Conservation (phyloP, 2,888 invertebrate species). For the Andricus curvator region DNA sequence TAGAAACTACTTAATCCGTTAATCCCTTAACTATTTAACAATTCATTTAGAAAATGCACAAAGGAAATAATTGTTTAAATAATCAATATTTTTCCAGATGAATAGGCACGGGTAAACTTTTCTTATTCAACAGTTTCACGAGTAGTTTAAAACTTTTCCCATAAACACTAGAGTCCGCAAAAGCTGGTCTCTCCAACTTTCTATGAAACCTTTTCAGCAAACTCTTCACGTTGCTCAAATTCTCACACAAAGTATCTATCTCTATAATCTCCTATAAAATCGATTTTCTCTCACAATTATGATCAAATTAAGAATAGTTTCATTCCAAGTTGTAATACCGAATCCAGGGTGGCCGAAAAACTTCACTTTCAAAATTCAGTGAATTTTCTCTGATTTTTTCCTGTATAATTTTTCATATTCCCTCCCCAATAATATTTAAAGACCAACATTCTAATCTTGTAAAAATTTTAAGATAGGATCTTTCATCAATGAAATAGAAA, state of each 20-base stretch:
- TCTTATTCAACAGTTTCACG: slow-evolving; percentile 32
- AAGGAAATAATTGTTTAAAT: neutral
- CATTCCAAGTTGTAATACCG: neutral
- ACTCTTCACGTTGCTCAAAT: slow-evolving; percentile 32
- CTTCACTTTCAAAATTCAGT: too few species aligned
- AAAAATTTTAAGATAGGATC: too few species aligned
- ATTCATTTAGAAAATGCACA: neutral
- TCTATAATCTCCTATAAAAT: slow-evolving; percentile 10
- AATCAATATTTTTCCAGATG: slow-evolving; percentile 14
- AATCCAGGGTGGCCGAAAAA: too few species aligned
- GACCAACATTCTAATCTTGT: too few species aligned
- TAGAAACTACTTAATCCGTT: neutral
- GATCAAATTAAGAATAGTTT: neutral
- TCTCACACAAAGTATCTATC: slow-evolving; percentile 19
- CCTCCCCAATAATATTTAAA: too few species aligned
- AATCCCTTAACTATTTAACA: neutral
- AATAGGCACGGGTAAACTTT: slow-evolving; percentile 12
- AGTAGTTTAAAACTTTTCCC: slow-evolving; percentile 31
- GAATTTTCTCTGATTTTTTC: too few species aligned
- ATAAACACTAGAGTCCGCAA: slow-evolving; percentile 20
- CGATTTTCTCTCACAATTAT: slow-evolving; percentile 1
- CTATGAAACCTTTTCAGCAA: slow-evolving; percentile 26
- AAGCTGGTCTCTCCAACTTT: slow-evolving; percentile 17
- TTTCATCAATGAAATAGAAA: too few species aligned
- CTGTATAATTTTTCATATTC: too few species aligned